These are phyloP conservation scores for Selenia dentaria DNA, from an alignment of 2,888 invertebrate species.

Conservation along the genomic window DNA sequence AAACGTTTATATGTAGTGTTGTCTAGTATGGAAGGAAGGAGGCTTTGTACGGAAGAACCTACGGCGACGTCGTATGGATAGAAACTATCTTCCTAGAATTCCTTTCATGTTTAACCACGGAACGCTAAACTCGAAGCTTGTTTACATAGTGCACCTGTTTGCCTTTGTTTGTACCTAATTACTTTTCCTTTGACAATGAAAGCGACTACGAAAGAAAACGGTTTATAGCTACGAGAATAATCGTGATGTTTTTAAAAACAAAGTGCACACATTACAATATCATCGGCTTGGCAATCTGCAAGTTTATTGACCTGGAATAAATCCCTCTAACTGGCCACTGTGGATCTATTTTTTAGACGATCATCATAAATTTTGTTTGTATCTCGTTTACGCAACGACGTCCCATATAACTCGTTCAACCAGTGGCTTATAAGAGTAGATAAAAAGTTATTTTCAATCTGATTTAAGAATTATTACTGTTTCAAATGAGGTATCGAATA, in stretches of 20 bases:
- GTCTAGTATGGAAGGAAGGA: no score
- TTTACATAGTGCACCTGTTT: no score
- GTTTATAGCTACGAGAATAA: slow-evolving; percentile 1
- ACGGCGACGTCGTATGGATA: no score
- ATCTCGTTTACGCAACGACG: slow-evolving; percentile 24
- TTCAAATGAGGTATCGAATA: no score
- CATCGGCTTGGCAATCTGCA: slow-evolving; percentile 15
- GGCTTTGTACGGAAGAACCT: no score
- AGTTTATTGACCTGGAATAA: slow-evolving; percentile 33
- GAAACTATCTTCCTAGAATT: no score
- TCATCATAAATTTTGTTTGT: slow-evolving; percentile 27
- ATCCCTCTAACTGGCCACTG: slow-evolving; percentile 21
- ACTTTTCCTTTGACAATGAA: not conserved
- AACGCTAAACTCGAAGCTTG: no score
- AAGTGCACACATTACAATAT: slow-evolving; percentile 3
- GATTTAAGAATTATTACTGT: not conserved
- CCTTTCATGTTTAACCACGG: no score
- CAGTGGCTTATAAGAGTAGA: not conserved
- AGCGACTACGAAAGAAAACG: not conserved
- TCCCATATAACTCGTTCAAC: slow-evolving; percentile 18
- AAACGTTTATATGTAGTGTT: no score
- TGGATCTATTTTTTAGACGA: slow-evolving; percentile 22
- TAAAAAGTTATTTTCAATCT: not conserved
- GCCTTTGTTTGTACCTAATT: not conserved
- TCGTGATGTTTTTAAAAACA: slow-evolving; percentile 7